Evolutionary conservation across 2,113 vertebrate genomes (phyloP), one percentile per base, ranked within the genome.

Genomic region (Semicossyphus pulcher): DNA sequence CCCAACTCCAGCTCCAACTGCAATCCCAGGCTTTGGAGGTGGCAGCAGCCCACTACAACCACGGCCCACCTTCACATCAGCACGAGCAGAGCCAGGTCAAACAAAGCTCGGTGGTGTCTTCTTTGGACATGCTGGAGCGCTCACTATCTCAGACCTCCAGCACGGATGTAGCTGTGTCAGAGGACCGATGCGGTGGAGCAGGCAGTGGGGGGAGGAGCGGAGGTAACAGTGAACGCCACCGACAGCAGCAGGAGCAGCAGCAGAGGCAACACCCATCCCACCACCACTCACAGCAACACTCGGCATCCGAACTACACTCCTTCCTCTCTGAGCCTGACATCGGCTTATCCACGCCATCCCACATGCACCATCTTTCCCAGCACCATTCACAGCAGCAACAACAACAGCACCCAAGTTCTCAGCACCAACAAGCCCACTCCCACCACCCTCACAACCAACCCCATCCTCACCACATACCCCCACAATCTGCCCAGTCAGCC

Each of bases 21-120:
- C 94, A 95, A 89, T 94, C 94, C 14, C 94, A 96, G 64, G 94
- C 95, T 45, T 69, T 97, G 3, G 97, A 97, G 67, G 95, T 95
- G 90, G 69, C 94, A 84, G 67, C 94, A 64, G 52, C 92, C 56
- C 94, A 95, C 86, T 95, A 95, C 66, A 94, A 95, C 62, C 95
- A 95, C 0, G 93, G 80, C 29, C 88, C 76, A 64, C 93, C 74
- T 32, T 31, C 86, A 11, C 92, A 93, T 79, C 90, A 85, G 49
- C 92, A 93, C 7, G 91, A 94, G 54, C 93, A 92, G 74, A 88
- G 82, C 47, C 92, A 94, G 23, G 92, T 93, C 0, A 89, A 93
- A 62, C 93, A 93, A 11, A 91, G 92, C 7, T 93, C 96, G 0
- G 96, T 95, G 1, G 96, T 95, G 7, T 93, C 94, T 9, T 91